A percentile compares a stretch with the other conserved stretches of the same genome.
Evolutionary conservation across 2,113 vertebrate genomes (phyloP).

Genomic region (Pardalotus punctatus): DNA sequence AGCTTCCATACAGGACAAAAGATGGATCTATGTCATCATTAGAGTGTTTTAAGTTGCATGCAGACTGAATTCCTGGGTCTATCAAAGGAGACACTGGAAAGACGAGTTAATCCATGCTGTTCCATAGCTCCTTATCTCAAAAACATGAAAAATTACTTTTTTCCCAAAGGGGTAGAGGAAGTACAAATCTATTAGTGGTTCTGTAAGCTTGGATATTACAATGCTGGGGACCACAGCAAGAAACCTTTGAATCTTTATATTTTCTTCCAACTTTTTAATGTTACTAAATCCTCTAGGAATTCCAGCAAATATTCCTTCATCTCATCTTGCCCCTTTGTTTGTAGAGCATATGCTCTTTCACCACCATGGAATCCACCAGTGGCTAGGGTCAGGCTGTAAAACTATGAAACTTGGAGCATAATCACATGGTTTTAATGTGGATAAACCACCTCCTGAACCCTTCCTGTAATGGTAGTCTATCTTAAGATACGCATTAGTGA

Average conservation of each 20-base stretch:
- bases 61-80: not conserved
- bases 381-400: not conserved
- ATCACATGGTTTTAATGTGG: not conserved
- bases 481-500: slow-evolving; percentile 14
- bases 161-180: not conserved
- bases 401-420: not conserved
- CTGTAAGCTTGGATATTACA: not conserved
- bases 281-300: not conserved
- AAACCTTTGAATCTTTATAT: not conserved
- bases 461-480: not conserved
- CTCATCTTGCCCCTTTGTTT: not conserved
- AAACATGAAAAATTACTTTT: not conserved
- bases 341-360: rapidly evolving
- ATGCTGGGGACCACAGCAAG: not conserved
- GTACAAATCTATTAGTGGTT: not conserved
- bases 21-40: not conserved
- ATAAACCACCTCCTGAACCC: not conserved
- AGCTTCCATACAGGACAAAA: not conserved
- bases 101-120: not conserved
- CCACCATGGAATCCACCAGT: not conserved
- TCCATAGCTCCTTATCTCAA: not conserved
- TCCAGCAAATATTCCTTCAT: not conserved
- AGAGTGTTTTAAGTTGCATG: not conserved
- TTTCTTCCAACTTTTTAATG: not conserved
- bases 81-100: not conserved